Evolutionary conservation across 2,888 invertebrate genomes (phyloP).

Genomic region (Rotaria macrura): DNA sequence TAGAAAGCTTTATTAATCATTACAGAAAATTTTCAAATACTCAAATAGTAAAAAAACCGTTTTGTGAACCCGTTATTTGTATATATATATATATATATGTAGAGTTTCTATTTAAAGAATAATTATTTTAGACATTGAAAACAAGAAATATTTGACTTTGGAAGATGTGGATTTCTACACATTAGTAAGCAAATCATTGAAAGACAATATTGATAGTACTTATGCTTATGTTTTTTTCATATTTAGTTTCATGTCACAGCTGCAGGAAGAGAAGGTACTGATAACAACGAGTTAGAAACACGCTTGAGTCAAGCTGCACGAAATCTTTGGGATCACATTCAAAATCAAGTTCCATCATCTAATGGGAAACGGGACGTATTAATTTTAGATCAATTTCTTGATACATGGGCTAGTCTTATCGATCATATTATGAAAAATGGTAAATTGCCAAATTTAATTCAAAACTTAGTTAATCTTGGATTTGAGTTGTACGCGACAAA

Average conservation of each 20-base stretch:
- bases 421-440: not conserved
- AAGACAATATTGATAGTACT: no score
- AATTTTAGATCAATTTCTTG: not conserved
- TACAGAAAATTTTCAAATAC: not conserved
- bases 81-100: no score
- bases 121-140: not conserved
- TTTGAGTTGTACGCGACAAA: not conserved
- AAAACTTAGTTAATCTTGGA: not conserved
- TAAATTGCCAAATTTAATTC: not conserved
- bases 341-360: not conserved
- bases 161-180: not conserved
- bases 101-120: no score
- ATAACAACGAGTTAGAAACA: not conserved
- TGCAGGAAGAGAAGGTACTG: not conserved
- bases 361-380: not conserved
- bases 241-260: not conserved
- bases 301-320: not conserved
- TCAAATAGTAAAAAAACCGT: not conserved
- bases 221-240: not conserved
- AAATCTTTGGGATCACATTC: not conserved
- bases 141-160: not conserved
- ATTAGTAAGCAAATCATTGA: not conserved
- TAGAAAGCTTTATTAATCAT: not conserved
- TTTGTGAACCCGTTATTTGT: no score
- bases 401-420: not conserved